Conservation (phyloP, 1,140 invertebrate genomes). For the Copidosoma floridanum region DNA sequence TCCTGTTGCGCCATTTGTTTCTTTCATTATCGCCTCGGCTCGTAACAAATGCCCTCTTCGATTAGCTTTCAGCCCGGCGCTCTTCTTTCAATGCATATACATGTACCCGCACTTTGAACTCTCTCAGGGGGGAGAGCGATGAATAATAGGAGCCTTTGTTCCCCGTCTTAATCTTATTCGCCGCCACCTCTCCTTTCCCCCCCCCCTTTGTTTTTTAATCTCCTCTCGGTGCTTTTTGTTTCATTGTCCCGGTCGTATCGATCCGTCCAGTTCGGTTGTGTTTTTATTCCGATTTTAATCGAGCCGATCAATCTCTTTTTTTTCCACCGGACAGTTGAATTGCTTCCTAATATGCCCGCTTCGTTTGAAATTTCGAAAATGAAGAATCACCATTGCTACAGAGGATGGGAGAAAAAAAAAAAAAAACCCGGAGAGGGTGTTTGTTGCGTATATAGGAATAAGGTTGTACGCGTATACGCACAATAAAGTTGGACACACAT, state of each 20-base stretch:
- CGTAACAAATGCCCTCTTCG: constrained; percentile 26
- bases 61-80: constrained; percentile 23
- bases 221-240: no score
- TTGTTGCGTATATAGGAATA: background rate
- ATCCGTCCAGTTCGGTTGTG: no score
- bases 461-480: background rate
- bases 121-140: no score
- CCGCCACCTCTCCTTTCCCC: no score
- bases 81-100: no score
- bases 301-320: background rate
- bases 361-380: constrained; percentile 6
- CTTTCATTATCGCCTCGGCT: constrained; percentile 26
- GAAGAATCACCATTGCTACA: constrained; percentile 1
- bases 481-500: background rate
- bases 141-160: no score
- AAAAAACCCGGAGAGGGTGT: background rate
- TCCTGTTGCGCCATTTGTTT: constrained; percentile 26
- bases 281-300: background rate
- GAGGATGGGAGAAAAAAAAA: no score
- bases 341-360: background rate
- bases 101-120: no score
- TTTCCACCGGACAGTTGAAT: background rate
- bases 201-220: no score
- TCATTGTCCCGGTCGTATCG: no score
- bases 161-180: no score